Evolutionary conservation across 1,140 invertebrate genomes (phyloP), one percentile per base, ranked within the genome.

Genomic region (Temnothorax curvispinosus): DNA sequence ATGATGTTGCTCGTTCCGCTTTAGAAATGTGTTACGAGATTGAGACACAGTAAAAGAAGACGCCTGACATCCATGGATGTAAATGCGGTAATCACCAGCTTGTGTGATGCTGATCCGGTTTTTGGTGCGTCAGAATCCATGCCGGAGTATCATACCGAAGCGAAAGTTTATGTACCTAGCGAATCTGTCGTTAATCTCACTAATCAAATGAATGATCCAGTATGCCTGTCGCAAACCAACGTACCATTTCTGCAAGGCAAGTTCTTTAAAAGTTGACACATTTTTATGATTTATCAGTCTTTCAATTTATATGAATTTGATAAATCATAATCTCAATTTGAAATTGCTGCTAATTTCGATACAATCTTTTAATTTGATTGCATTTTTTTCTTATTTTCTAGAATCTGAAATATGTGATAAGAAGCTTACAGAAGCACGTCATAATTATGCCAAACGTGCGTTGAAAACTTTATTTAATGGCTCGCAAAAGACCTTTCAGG

Each of bases 401-500:
- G 94, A 95, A 92, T 89, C 92, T 60, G 94, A 95, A 91, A 92
- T 95, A 35, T 91, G 91, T 7, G 94, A 95, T 84, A 58, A 87
- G 3, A 94, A 92, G 76, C 74, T 95, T n/a, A 90, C 88, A 13
- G 95, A 95, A 89, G 92, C 93, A 11, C 92, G 94, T 60, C 92
- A 94, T 41, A 94, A 90, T 92, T 95, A 95, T 91, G 93, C 94
- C 2, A 95, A 95, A 88, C 92, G 92, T 85, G 94, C 94, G 60
- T 91, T 95, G 65, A 95, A 95, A 91, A 95, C 93, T 47, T 89
- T 95, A 35, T 95, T 95, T 50, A 95, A 95, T 88, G 93, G 95
- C 13, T 95, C 95, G 2, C 94, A 95, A 41, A 95, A 95, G 69
- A 95, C 94, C 58, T 95, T 95, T 92, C 94, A 95, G 90, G 95